These are phyloP conservation scores for Drosophila recens DNA, from an alignment of 2,888 invertebrate genomes.

Conservation along the genomic window DNA sequence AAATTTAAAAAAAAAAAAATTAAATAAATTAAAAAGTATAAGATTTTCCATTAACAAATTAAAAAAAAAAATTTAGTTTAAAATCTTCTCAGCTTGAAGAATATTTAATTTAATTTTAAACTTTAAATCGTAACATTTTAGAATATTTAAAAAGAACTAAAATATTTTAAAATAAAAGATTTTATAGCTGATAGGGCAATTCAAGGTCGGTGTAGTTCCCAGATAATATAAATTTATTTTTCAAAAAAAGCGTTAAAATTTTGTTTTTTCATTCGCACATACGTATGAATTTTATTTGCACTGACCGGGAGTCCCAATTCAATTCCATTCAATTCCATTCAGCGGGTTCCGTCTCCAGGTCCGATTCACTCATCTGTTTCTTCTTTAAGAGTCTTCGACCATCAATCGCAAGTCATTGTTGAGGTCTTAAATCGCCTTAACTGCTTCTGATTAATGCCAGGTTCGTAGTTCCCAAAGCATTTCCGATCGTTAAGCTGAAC, in stretches of 20 bases:
- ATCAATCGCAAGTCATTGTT: constrained; percentile 4
- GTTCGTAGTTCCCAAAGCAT: constrained; percentile 9
- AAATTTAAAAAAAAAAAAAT: too few relatives aligned
- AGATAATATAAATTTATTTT: background rate
- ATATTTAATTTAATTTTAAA: too few relatives aligned
- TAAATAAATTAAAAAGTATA: too few relatives aligned
- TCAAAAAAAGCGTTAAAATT: background rate
- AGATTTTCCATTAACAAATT: too few relatives aligned
- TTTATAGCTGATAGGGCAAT: too few relatives aligned
- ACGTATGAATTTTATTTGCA: constrained; percentile 1
- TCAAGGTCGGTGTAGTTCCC: too few relatives aligned
- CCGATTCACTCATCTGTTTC: background rate
- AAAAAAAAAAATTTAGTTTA: too few relatives aligned
- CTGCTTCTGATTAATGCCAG: constrained; percentile 2
- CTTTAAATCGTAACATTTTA: too few relatives aligned
- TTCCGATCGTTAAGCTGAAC: constrained; percentile 12
- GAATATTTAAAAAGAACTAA: too few relatives aligned
- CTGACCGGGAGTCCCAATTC: constrained; percentile 41
- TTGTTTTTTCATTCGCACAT: background rate
- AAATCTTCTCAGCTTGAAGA: too few relatives aligned
- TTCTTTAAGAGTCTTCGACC: background rate
- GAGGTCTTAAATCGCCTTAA: background rate
- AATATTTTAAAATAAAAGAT: too few relatives aligned
- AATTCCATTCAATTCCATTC: constrained; percentile 5
- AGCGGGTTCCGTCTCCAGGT: background rate